Evolutionary conservation across 2,888 invertebrate genomes (phyloP).

Genomic region (Antheraea yamamai): DNA sequence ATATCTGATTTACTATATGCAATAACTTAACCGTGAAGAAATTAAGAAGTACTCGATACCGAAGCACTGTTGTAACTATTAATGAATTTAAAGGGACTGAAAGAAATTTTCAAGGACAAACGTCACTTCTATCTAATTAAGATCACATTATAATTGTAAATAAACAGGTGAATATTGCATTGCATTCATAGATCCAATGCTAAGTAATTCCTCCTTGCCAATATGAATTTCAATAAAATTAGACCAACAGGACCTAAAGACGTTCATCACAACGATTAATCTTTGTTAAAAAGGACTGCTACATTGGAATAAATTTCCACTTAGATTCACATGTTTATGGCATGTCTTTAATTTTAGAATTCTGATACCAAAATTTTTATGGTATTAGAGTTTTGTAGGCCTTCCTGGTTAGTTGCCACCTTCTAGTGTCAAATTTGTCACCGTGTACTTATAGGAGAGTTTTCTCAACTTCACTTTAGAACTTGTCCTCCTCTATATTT

Average conservation of each 20-base stretch:
- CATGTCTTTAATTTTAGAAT: background rate
- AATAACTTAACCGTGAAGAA: background rate
- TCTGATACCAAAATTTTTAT: background rate
- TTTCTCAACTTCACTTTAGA: no score
- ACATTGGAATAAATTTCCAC: background rate
- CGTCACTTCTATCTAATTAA: background rate
- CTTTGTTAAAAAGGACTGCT: background rate
- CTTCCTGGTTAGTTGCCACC: no score
- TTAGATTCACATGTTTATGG: background rate
- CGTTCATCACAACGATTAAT: background rate
- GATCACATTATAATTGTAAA: background rate
- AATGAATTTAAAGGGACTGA: background rate
- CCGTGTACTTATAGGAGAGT: no score
- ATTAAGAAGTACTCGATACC: background rate
- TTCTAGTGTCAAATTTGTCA: no score
- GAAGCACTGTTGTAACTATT: background rate
- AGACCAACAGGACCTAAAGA: background rate
- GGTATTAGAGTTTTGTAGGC: no score
- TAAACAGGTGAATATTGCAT: background rate
- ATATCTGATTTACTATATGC: background rate
- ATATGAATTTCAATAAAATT: background rate
- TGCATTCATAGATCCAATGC: background rate
- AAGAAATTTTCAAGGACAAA: background rate
- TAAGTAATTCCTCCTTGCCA: background rate
- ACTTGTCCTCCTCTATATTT: no score